Evolutionary conservation across 1,140 invertebrate species (phyloP), one percentile per base, ranked within the genome.

Genomic region (Alviniconcha marisindica): DNA sequence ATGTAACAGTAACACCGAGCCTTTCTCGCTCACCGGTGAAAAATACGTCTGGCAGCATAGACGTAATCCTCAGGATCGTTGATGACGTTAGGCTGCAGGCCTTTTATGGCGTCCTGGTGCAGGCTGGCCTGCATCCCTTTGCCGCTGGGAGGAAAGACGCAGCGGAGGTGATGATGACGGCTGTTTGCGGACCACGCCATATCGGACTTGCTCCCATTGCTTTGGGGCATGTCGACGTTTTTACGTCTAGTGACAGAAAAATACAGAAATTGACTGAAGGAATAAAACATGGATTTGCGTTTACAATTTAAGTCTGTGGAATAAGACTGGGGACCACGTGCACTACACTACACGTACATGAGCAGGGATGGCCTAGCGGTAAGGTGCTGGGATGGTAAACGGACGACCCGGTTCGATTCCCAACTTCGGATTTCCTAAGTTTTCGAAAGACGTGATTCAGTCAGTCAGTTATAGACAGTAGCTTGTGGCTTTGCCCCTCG

Each of bases 21-120:
- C n/a, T n/a, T n/a, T n/a, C n/a, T n/a, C n/a, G n/a, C 54, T 56
- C 31, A 71, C 66, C 86, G 69, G 54, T 87, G 81, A 2, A 87
- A 78, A 51, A 87, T 85, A 33, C 81, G 51, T 28, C 84, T 73
- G 4, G 86, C 86, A 3, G 81, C 51, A 2, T 82, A 77, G 38
- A 87, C 60, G 54, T 80, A 84, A 51, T 81, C 63, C 42, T 85
- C 84, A 21, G 77, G 63, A 14, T 84, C 81, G 24, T 80, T 77
- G 42, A 83, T 28, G 73, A 86, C 83, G 40, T 83, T 84, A 0
- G 86, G 84, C 14, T 82, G 83, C 1, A 84, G 56, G 33, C 54
- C 40, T 38, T 83, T 85, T 0, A 78, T 77, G n/a, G 82, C 81
- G 44, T 80, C 79, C 15, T n/a, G 56, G 38, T 81, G 79, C 60